Percentiles rank a stretch among this genome's conserved stretches.
These are phyloP conservation scores for Aythya baeri DNA, from an alignment of 2,113 vertebrate species.

Conservation along the genomic window DNA sequence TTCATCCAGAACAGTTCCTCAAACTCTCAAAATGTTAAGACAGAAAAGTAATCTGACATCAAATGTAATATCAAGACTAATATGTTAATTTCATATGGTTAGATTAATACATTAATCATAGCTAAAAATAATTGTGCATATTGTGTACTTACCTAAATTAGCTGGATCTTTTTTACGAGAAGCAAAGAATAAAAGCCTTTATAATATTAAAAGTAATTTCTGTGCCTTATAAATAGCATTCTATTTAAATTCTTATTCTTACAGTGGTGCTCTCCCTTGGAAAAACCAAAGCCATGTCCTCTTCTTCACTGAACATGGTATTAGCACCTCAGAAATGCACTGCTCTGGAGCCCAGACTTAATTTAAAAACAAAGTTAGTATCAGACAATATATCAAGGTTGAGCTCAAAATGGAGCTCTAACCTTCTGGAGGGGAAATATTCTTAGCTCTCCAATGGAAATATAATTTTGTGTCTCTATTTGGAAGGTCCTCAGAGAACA, in stretches of 20 bases:
- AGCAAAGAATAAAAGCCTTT: constrained; percentile 12
- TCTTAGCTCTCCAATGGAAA: constrained; percentile 11
- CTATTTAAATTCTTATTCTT: background rate
- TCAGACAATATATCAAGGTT: constrained; percentile 48
- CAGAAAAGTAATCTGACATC: constrained; percentile 22
- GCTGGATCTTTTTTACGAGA: background rate
- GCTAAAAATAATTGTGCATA: constrained; percentile 15
- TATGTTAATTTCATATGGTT: background rate
- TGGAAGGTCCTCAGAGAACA: constrained; percentile 34
- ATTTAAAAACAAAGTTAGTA: constrained; percentile 54
- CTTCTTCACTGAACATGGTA: background rate
- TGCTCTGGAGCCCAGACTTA: background rate
- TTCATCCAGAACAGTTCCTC: background rate
- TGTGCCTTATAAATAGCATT: background rate
- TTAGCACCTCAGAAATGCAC: background rate
- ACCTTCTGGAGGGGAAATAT: constrained; percentile 29
- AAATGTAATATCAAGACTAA: constrained; percentile 44
- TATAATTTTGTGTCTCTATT: constrained; percentile 14
- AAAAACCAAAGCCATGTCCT: background rate
- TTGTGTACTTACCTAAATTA: background rate
- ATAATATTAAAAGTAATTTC: background rate
- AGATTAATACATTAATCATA: constrained; percentile 55
- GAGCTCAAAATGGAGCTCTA: constrained; percentile 17
- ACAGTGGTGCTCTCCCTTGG: background rate
- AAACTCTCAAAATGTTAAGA: background rate